phyloP scores from a whole-genome alignment of 2,888 invertebrate species.

The Morinoia aosen region DNA sequence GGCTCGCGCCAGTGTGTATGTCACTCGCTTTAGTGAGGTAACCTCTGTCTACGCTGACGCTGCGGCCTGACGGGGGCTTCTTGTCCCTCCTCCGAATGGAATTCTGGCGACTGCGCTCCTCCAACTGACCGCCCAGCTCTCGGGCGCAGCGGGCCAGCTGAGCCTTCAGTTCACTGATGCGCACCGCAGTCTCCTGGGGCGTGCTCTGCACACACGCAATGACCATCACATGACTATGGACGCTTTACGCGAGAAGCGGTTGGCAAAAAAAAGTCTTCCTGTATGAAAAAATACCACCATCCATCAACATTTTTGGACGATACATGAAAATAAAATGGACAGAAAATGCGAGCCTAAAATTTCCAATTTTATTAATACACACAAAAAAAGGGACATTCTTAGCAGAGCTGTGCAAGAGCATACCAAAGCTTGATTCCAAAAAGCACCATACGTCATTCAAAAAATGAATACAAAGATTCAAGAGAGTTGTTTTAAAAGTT shows the following conservation, averaged over 20 bases:
- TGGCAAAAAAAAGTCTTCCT: no score
- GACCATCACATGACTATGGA: background rate
- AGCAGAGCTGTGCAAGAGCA: no score
- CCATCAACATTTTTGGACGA: no score
- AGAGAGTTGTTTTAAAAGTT: background rate
- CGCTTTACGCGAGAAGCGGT: background rate
- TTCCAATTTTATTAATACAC: no score
- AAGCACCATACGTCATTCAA: no score
- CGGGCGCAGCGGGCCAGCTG: conserved; percentile 61
- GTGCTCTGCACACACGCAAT: conserved; percentile 49
- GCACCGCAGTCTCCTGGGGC: conserved; percentile 60
- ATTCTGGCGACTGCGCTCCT: conserved; percentile 62
- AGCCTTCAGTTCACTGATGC: conserved; percentile 64
- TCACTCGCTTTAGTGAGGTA: conserved; percentile 63
- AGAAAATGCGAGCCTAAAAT: no score
- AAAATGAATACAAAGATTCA: no score
- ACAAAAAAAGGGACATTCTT: no score
- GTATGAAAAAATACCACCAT: no score
- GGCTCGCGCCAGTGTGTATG: conserved; percentile 49
- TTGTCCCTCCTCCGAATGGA: conserved; percentile 40
- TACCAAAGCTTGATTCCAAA: no score
- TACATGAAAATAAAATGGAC: no score
- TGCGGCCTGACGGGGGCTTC: conserved; percentile 60
- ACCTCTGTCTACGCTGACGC: conserved; percentile 68
- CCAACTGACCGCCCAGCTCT: conserved; percentile 56